Conservation (phyloP, 2,888 invertebrate species). For the Callimorpha dominula region DNA sequence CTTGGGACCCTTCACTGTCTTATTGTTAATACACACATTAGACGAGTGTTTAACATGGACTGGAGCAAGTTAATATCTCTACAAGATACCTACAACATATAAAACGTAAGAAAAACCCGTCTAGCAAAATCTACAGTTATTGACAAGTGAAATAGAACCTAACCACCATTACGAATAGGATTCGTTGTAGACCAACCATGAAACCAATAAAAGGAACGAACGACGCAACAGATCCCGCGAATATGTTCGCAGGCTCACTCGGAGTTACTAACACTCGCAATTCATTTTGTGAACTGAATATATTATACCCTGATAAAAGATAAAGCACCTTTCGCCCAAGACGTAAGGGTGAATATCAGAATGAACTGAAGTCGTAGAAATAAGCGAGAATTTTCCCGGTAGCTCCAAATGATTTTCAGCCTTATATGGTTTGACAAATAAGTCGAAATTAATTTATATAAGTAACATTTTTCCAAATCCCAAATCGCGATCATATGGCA, state of each 20-base stretch:
- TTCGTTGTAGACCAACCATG: constrained; percentile 68
- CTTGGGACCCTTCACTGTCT: constrained; percentile 46
- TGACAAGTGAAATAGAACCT: constrained; percentile 72
- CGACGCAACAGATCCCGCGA: constrained; percentile 84
- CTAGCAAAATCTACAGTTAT: constrained; percentile 63
- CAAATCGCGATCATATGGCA: constrained; percentile 80
- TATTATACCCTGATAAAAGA: constrained; percentile 74
- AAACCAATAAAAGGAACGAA: constrained; percentile 79
- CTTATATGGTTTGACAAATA: constrained; percentile 55
- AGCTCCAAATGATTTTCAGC: constrained; percentile 62
- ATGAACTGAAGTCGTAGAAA: constrained; percentile 68
- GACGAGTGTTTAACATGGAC: constrained; percentile 64
- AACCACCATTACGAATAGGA: constrained; percentile 71
- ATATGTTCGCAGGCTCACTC: constrained; percentile 86
- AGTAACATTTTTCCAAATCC: constrained; percentile 74
- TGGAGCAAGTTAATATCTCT: constrained; percentile 68
- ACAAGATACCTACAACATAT: constrained; percentile 67
- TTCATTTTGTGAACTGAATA: constrained; percentile 87
- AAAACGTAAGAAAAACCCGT: constrained; percentile 73
- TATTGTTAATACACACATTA: constrained; percentile 60
- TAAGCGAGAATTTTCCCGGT: constrained; percentile 67
- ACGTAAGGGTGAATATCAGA: constrained; percentile 72
- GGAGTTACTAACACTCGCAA: constrained; percentile 86
- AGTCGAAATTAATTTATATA: constrained; percentile 58
- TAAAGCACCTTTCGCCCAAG: constrained; percentile 68